Evolutionary conservation across 2,797 vertebrate species (phyloP), one percentile per base, ranked within the genome.

Genomic region (Helicolenus hilgendorfi): DNA sequence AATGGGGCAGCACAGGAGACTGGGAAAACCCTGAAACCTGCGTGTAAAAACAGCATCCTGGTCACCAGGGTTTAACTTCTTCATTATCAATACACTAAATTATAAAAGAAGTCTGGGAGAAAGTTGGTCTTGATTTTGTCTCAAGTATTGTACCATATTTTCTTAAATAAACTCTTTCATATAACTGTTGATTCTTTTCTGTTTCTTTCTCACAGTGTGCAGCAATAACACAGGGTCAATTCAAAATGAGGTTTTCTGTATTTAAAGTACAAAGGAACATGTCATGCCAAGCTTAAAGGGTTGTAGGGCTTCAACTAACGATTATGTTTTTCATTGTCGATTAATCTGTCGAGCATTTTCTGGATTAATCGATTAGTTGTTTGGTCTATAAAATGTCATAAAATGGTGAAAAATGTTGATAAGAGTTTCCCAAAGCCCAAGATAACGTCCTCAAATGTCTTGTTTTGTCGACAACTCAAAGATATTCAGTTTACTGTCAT

Each of bases 1-100:
- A 94, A 91, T 92, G 89, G 92, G 92, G 87, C 88, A 82, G 53
- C 91, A 64, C 69, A 79, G 26, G 55, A 86, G 88, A 88, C 59
- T 72, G 78, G 81, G 81, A 59, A 82, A 59, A 35, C 85, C 35
- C 70, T 67, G 55, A 63, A 79, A 83, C 67, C 72, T 74, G 45
- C 58, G 78, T 59, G 11, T 83, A 79, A 86, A 86, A 79, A 81
- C 71, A 62, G 55, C 63, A 56, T 72, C 80, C 72, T 64, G 67
- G 60, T 81, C 38, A 22, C 73, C 60, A 24, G 60, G 69, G 31
- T 82, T 81, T 58, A 89, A 84, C 64, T 70, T 49, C 15, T 27
- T 58, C 36, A 82, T 88, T 76, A 81, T 91, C 62, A 72, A 15
- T 67, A 85, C 62, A 31, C 56, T 81, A 20, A 79, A 89, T 80